A percentile compares a stretch with the other conserved stretches of the same genome.
phyloP scores from a whole-genome alignment of 2,113 vertebrate genomes.

The Bufo bufo region DNA sequence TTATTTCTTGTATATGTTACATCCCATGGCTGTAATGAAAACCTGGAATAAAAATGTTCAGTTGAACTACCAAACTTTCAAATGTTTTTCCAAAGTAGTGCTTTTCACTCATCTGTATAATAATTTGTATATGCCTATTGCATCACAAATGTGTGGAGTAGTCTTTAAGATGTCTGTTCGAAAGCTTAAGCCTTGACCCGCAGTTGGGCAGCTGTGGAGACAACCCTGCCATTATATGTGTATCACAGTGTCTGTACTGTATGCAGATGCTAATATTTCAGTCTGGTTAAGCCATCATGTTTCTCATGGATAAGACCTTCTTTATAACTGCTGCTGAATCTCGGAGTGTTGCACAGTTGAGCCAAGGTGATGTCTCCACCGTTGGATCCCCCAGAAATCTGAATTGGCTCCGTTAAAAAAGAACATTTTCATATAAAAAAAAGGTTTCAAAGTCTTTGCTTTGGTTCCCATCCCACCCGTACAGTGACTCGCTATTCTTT shows the following conservation, averaged over 20 bases:
- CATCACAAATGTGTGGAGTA: constrained; percentile 16
- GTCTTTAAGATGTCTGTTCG: constrained; percentile 28
- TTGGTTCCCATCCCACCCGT: constrained; percentile 5
- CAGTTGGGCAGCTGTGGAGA: constrained; percentile 30
- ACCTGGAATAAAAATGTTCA: neutral
- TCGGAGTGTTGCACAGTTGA: constrained; percentile 35
- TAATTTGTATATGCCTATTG: constrained; percentile 16
- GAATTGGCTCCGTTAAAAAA: constrained; percentile 21
- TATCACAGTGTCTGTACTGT: constrained; percentile 55
- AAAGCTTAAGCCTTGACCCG: constrained; percentile 40
- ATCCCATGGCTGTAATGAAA: constrained; percentile 19
- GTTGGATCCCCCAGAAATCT: constrained; percentile 33
- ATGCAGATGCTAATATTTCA: constrained; percentile 56
- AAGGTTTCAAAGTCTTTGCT: neutral
- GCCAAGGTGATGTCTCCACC: constrained; percentile 45
- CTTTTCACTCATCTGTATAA: constrained; percentile 1
- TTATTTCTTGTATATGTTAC: constrained; percentile 7
- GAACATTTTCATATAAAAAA: neutral
- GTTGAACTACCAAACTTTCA: neutral
- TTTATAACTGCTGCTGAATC: constrained; percentile 38
- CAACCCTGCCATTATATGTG: constrained; percentile 44
- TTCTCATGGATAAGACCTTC: constrained; percentile 49
- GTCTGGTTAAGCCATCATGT: constrained; percentile 55
- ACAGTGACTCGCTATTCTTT: constrained; percentile 1
- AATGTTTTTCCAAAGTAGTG: neutral